Conservation (phyloP, 2,888 invertebrate species). For the Hydrotaea cyrtoneurina region DNA sequence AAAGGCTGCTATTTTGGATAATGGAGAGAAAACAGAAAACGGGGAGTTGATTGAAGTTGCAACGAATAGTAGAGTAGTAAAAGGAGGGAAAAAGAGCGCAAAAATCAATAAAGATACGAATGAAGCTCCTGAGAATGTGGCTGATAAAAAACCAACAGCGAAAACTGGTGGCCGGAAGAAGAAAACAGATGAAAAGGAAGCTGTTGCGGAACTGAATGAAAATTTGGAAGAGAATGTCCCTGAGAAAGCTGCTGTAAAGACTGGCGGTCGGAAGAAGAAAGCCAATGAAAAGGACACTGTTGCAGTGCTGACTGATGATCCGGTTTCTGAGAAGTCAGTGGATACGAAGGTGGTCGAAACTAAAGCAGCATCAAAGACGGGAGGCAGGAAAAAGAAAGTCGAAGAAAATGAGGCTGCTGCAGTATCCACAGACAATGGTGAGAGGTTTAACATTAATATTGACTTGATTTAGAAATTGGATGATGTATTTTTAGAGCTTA, state of each 20-base stretch:
- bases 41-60: not conserved
- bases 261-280: not conserved
- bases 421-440: not conserved
- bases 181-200: conserved; percentile 42
- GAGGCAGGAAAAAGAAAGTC: conserved; percentile 47
- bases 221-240: no score
- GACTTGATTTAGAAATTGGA: no score
- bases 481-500: not conserved
- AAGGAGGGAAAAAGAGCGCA: conserved; percentile 66
- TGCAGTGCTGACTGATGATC: not conserved
- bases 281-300: conserved; percentile 39
- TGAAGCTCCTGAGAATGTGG: conserved; percentile 29
- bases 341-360: not conserved
- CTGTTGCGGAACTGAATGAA: not conserved
- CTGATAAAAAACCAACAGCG: conserved; percentile 31
- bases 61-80: conserved; percentile 68
- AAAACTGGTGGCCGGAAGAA: not conserved
- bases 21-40: not conserved
- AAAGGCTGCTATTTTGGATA: not conserved
- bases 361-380: conserved; percentile 1
- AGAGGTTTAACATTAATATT: no score
- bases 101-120: conserved; percentile 32
- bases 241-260: conserved; percentile 5
- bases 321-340: not conserved
- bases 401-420: not conserved